Base-by-base conservation (phyloP, 2,888 invertebrate species). In the Plagodis dolabraria region DNA sequence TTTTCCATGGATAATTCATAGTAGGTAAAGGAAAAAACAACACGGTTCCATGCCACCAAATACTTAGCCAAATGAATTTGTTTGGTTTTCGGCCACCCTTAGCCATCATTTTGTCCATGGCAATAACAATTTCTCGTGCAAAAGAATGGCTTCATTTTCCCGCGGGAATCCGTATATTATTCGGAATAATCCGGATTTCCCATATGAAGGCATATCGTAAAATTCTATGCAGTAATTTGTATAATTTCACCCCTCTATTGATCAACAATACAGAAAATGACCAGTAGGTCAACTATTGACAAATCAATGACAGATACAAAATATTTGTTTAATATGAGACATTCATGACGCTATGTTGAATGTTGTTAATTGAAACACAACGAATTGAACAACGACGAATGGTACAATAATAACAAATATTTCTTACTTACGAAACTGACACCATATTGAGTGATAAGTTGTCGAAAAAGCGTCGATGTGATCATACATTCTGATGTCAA, bases 131-230 rank as follows among this genome's bases (percentile, higher is more conserved):
- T 56, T 49, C 53, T 60, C 60, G 48, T 40, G 42, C 44, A 46
- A 33, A 44, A 45, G 38, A 56, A 61, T 56, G 53, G 60, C 60
- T 61, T 53, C 56, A 61, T 61, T 56, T 48, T 46, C 60, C 53
- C 53, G 49, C 60, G 53, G 56, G 60, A 61, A 61, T 61, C 49
- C 56, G 35, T 61, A 64, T 59, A 65, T 59, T 63, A 56, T 52
- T 45, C 44, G 58, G 58, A 64, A 64, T 62, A 58, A 67, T 70
- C 65, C 70, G 72, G 76, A 75, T 76, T 69, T 73, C 71, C 75
- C 73, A 72, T 74, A 82, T 72, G 74, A 75, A 80, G 76, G 71
- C 71, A 77, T 58, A 57, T 68, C 68, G 65, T 71, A 69, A 71
- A 71, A 69, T 69, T 68, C 65, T 67, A 69, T 71, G 64, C 57